Percentiles rank a stretch among this genome's conserved stretches.
phyloP scores from a whole-genome alignment of 1,140 invertebrate species.

The Antheraea mylitta region DNA sequence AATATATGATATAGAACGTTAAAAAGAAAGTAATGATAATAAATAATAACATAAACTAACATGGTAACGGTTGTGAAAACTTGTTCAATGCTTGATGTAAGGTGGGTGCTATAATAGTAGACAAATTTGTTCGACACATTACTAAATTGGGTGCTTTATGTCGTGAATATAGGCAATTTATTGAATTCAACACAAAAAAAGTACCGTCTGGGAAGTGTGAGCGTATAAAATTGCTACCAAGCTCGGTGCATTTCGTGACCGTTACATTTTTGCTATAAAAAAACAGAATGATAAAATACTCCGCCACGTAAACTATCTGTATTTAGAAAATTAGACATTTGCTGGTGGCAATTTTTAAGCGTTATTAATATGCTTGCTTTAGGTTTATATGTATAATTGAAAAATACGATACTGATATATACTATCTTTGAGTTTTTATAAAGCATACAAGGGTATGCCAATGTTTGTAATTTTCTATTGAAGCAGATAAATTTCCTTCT shows the following conservation, averaged over 20 bases:
- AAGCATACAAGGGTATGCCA: not conserved
- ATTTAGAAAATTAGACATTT: too few relatives aligned
- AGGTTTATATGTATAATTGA: too few relatives aligned
- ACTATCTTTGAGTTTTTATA: constrained; percentile 1
- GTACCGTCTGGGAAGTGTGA: constrained; percentile 73
- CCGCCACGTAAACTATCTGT: not conserved
- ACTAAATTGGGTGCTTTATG: constrained; percentile 66
- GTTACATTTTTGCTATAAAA: constrained; percentile 62
- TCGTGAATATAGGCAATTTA: constrained; percentile 59
- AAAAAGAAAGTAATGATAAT: not conserved
- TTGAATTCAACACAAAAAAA: constrained; percentile 57
- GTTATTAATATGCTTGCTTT: too few relatives aligned
- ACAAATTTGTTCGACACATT: constrained; percentile 45
- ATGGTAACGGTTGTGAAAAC: constrained; percentile 18
- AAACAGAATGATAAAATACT: constrained; percentile 39
- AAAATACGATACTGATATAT: too few relatives aligned
- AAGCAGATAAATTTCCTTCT: not conserved
- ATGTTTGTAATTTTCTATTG: too few relatives aligned
- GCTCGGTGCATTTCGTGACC: constrained; percentile 65
- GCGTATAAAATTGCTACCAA: constrained; percentile 68
- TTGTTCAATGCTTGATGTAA: constrained; percentile 47
- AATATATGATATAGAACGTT: not conserved
- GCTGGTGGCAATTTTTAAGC: too few relatives aligned
- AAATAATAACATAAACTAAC: constrained; percentile 11
- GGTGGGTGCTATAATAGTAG: constrained; percentile 63